Evolutionary conservation across 2,113 vertebrate species (phyloP).

Genomic region (Calidris pugnax): DNA sequence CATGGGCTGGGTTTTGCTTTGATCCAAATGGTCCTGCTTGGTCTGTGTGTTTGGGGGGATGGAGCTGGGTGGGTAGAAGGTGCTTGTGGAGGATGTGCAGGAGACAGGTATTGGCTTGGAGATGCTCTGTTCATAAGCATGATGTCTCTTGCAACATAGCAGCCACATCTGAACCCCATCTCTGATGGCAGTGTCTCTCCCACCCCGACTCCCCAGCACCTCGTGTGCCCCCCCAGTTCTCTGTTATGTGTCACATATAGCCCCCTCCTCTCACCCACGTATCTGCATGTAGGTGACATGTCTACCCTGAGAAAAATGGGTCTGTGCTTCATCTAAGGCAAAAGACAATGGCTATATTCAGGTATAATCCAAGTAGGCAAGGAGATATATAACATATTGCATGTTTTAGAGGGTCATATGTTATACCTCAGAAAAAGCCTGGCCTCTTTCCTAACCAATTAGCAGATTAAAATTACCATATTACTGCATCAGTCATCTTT

Average conservation of each 20-base stretch:
- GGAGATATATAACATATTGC: not conserved
- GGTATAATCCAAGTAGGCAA: not conserved
- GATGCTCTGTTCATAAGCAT: fast-evolving
- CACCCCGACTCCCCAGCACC: fast-evolving
- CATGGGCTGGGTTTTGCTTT: not conserved
- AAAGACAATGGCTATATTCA: not conserved
- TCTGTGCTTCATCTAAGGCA: not conserved
- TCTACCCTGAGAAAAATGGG: not conserved
- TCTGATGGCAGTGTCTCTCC: not conserved
- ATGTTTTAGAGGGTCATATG: not conserved
- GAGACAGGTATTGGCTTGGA: not conserved
- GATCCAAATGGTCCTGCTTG: not conserved
- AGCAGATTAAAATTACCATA: not conserved
- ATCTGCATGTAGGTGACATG: fast-evolving
- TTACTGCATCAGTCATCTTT: not conserved
- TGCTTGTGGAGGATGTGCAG: fast-evolving
- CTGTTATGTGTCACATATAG: too few relatives aligned
- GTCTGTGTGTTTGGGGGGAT: not conserved
- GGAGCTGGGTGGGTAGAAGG: not conserved
- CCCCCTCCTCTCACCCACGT: not conserved
- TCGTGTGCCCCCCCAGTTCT: fast-evolving
- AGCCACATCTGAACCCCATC: fast-evolving
- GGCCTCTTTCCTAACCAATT: not conserved
- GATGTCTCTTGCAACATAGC: not conserved
- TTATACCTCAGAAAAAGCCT: not conserved